Conservation (phyloP, 2,888 invertebrate species). For the Pristionchus mayeri region DNA sequence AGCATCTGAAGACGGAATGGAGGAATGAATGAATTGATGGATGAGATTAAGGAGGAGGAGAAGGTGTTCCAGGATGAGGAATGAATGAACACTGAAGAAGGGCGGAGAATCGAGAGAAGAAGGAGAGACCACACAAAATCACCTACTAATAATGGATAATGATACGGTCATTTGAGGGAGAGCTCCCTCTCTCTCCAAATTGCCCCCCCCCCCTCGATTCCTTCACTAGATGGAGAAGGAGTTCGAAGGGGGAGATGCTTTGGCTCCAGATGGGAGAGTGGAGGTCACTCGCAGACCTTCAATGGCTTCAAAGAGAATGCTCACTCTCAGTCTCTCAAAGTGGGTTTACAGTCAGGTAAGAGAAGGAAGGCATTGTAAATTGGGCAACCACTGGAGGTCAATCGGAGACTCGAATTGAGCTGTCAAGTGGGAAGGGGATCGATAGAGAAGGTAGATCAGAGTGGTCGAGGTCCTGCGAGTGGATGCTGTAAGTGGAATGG, state of each 20-base stretch:
- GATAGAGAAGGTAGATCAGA: background rate
- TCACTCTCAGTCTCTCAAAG: background rate
- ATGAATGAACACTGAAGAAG: conserved; percentile 6
- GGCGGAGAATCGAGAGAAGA: conserved; percentile 19
- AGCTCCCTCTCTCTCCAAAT: conserved; percentile 21
- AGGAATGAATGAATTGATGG: background rate
- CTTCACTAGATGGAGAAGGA: conserved; percentile 1
- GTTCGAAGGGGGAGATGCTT: background rate
- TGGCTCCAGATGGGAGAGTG: background rate
- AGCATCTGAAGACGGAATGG: background rate
- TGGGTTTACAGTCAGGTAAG: conserved; percentile 23
- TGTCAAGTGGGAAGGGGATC: background rate
- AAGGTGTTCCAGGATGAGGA: background rate
- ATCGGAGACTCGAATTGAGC: background rate
- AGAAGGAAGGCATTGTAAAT: background rate
- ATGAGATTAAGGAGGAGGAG: too few relatives aligned
- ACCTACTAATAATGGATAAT: conserved; percentile 46
- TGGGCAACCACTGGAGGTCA: conserved; percentile 25
- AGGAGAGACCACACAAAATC: conserved; percentile 27
- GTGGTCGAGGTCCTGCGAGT: background rate
- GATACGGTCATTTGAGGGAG: conserved; percentile 42
- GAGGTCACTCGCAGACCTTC: conserved; percentile 5
- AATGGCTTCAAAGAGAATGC: background rate
- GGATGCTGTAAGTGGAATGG: background rate
- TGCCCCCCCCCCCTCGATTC: conserved; percentile 37